Conservation (phyloP, 2,113 vertebrate species). For the Cryptotis parvus region DNA sequence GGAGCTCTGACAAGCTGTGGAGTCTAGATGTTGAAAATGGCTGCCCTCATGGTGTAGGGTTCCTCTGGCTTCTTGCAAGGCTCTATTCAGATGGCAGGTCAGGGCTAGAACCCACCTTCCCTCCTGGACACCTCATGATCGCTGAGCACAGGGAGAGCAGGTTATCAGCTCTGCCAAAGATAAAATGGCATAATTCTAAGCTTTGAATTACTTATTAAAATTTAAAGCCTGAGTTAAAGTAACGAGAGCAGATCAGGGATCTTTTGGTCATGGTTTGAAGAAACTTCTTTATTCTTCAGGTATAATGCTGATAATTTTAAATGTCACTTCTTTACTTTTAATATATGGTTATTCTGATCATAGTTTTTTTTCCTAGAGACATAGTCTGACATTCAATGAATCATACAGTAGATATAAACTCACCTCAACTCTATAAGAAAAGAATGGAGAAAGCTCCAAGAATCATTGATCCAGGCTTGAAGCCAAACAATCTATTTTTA, state of each 20-base stretch:
- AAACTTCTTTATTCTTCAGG: constrained; percentile 81
- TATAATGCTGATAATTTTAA: constrained; percentile 76
- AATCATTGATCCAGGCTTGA: constrained; percentile 81
- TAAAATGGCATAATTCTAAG: constrained; percentile 72
- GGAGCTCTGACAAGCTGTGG: too few relatives aligned
- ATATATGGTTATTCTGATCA: constrained; percentile 78
- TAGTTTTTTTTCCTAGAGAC: constrained; percentile 80
- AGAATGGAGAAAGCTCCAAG: constrained; percentile 63
- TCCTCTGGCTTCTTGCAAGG: too few relatives aligned
- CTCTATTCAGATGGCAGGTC: too few relatives aligned
- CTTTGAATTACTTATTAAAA: constrained; percentile 81
- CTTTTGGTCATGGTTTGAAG: constrained; percentile 76
- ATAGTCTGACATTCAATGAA: constrained; percentile 79
- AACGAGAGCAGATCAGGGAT: constrained; percentile 76
- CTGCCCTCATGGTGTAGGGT: too few relatives aligned
- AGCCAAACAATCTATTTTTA: constrained; percentile 85
- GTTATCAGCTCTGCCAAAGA: too few relatives aligned
- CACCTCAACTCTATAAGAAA: constrained; percentile 3
- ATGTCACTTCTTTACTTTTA: constrained; percentile 77
- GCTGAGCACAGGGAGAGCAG: too few relatives aligned
- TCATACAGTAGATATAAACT: constrained; percentile 74
- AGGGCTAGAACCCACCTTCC: too few relatives aligned
- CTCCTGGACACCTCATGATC: too few relatives aligned
- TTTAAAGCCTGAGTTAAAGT: constrained; percentile 78
- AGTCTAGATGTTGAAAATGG: too few relatives aligned